Percentiles rank a stretch among this genome's conserved stretches.
phyloP scores from a whole-genome alignment of 1,140 invertebrate genomes.

The Zaprionus kolodkinae region DNA sequence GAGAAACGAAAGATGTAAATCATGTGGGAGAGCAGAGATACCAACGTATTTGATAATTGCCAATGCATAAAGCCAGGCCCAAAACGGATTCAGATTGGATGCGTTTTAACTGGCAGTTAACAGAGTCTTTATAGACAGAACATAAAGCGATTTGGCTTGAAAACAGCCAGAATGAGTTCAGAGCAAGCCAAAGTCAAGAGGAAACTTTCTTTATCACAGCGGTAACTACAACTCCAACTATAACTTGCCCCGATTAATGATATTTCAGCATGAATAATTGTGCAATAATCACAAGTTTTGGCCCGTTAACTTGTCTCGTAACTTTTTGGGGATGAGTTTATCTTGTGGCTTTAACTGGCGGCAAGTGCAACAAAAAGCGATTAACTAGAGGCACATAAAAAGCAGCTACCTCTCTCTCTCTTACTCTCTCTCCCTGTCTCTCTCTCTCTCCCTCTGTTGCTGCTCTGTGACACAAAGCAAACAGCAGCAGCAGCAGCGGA shows the following conservation, averaged over 20 bases:
- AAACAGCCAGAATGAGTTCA: not conserved
- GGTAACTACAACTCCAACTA: not conserved
- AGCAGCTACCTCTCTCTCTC: not conserved
- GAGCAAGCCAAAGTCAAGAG: not conserved
- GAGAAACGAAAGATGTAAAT: constrained; percentile 51
- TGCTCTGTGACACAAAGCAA: not conserved
- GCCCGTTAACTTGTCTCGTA: constrained; percentile 33
- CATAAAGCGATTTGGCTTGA: not conserved
- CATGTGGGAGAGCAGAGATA: constrained; percentile 36
- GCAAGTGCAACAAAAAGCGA: constrained; percentile 58
- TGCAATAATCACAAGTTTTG: constrained; percentile 27
- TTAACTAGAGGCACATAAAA: constrained; percentile 43
- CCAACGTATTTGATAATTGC: constrained; percentile 67
- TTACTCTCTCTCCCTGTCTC: not conserved
- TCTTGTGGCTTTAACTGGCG: constrained; percentile 55
- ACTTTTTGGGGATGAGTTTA: constrained; percentile 64
- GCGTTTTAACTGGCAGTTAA: constrained; percentile 15
- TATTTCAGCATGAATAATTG: constrained; percentile 31
- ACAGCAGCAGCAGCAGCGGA: not conserved
- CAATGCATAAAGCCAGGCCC: constrained; percentile 25
- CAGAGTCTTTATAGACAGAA: not conserved
- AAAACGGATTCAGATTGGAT: constrained; percentile 23
- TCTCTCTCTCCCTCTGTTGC: not conserved
- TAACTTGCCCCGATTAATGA: constrained; percentile 8
- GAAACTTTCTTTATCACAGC: not conserved